Conservation (phyloP, 2,113 vertebrate genomes). For the Pachyramphus minor region DNA sequence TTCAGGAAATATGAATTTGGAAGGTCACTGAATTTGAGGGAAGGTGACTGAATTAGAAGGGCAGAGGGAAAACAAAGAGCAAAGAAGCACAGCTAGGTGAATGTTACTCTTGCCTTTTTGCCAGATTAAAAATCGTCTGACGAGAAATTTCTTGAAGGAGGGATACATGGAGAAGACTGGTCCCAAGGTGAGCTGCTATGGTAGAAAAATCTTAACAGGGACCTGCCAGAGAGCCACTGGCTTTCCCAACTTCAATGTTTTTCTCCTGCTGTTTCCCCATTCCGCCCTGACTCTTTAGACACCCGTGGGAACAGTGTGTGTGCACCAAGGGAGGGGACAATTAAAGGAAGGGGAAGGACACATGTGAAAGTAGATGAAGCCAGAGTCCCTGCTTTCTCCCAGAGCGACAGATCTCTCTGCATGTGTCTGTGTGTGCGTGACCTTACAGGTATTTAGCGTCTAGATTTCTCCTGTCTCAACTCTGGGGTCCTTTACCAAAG, state of each 20-base stretch:
- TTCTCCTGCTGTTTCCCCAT: constrained; percentile 28
- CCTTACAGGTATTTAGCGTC: constrained; percentile 14
- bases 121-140: constrained; percentile 84
- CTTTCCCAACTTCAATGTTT: not conserved
- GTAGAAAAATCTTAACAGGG: not conserved
- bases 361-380: constrained; percentile 34
- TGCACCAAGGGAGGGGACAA: constrained; percentile 38
- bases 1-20: not conserved
- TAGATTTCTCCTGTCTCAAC: constrained; percentile 24
- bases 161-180: constrained; percentile 95
- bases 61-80: not conserved
- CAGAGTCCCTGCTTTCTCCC: constrained; percentile 37
- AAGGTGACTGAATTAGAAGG: not conserved
- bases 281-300: constrained; percentile 27
- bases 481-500: not conserved
- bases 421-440: not conserved
- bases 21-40: not conserved
- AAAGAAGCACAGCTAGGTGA: not conserved
- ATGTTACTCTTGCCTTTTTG: not conserved
- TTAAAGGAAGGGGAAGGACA: constrained; percentile 53
- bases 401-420: constrained; percentile 22
- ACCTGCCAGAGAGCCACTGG: not conserved
- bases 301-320: not conserved
- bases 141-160: constrained; percentile 86
- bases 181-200: constrained; percentile 75